A percentile compares a stretch with the other conserved stretches of the same genome.
phyloP scores from a whole-genome alignment of 2,888 invertebrate genomes.

The Drosophila rubida region DNA sequence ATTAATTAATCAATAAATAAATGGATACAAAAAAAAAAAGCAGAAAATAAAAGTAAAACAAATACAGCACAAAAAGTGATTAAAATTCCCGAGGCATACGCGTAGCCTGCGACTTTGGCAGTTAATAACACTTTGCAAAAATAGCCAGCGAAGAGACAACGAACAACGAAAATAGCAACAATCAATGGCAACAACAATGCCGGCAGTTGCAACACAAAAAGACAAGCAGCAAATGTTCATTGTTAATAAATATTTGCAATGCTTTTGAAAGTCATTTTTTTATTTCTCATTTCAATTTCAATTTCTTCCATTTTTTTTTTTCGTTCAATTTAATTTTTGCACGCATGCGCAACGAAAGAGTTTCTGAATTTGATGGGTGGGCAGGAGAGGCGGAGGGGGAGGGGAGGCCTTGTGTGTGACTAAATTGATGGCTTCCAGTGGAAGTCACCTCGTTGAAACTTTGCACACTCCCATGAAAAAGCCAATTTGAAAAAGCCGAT shows the following conservation, averaged over 20 bases:
- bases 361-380: too few species aligned
- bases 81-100: slow-evolving; percentile 61
- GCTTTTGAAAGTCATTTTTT: slow-evolving; percentile 56
- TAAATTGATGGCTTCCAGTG: slow-evolving; percentile 12
- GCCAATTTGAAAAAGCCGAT: neutral
- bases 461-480: slow-evolving; percentile 4
- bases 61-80: slow-evolving; percentile 28
- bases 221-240: slow-evolving; percentile 32
- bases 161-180: slow-evolving; percentile 15
- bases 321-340: slow-evolving; percentile 28
- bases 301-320: slow-evolving; percentile 5
- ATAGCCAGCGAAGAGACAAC: neutral
- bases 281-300: slow-evolving; percentile 30
- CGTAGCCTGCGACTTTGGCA: slow-evolving; percentile 31
- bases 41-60: slow-evolving; percentile 16
- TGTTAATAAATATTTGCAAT: slow-evolving; percentile 53
- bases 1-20: slow-evolving; percentile 51
- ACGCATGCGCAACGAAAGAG: slow-evolving; percentile 24
- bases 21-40: slow-evolving; percentile 9
- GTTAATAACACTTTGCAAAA: slow-evolving; percentile 21
- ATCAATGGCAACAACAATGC: slow-evolving; percentile 14
- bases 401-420: slow-evolving; percentile 2
- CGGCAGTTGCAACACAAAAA: slow-evolving; percentile 29
- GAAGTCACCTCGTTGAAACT: neutral
- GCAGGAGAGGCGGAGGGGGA: neutral